phyloP scores from a whole-genome alignment of 2,113 vertebrate species.

The Typhlomys cinereus region DNA sequence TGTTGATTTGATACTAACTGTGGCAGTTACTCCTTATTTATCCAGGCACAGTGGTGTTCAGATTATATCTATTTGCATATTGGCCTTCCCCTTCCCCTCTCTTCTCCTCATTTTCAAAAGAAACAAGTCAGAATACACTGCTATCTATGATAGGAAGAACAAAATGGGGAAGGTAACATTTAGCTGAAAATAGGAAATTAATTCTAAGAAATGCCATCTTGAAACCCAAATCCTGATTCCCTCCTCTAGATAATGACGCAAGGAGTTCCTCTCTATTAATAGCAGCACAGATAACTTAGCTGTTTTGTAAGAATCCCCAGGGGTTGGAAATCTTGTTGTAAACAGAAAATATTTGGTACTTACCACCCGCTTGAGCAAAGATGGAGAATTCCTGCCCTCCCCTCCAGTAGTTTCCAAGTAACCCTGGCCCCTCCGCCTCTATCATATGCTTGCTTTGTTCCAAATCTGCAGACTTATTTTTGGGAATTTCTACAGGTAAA shows the following conservation, averaged over 20 bases:
- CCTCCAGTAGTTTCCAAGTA: background rate
- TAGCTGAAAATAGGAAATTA: conserved; percentile 77
- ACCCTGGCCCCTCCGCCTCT: background rate
- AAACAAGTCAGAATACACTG: conserved; percentile 24
- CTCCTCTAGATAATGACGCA: conserved; percentile 58
- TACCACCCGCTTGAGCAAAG: conserved; percentile 23
- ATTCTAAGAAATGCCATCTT: conserved; percentile 81
- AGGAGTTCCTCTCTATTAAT: conserved; percentile 26
- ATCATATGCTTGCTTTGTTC: background rate
- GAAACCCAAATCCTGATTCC: conserved; percentile 74
- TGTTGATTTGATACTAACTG: background rate
- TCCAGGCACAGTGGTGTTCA: background rate
- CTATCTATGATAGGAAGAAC: conserved; percentile 25
- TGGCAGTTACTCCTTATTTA: background rate
- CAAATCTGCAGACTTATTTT: background rate
- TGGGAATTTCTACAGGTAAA: background rate
- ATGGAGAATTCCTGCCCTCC: background rate
- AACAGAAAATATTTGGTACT: conserved; percentile 66
- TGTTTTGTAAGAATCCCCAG: conserved; percentile 36
- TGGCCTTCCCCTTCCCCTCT: background rate
- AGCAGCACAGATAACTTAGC: background rate
- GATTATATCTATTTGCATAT: background rate
- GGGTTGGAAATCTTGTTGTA: conserved; percentile 42
- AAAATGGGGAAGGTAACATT: conserved; percentile 79
- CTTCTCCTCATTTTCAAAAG: background rate